These are phyloP conservation scores for Urocynchramus pylzowi DNA, from an alignment of 2,113 vertebrate species.

Conservation along the genomic window DNA sequence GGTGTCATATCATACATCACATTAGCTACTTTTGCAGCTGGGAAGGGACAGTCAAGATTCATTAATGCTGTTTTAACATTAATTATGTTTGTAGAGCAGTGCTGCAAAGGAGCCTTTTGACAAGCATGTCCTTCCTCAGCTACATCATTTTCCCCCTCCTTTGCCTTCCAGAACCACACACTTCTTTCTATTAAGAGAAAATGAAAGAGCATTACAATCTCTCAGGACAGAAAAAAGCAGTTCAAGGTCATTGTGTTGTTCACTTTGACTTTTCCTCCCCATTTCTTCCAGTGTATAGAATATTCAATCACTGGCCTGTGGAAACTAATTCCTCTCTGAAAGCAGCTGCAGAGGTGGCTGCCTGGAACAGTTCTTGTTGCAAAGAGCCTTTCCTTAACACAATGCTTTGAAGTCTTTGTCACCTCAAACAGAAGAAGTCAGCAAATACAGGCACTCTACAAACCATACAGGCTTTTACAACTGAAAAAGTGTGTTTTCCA, in stretches of 20 bases:
- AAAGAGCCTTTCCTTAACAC: background rate
- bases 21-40: background rate
- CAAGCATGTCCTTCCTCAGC: background rate
- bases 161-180: background rate
- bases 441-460: background rate
- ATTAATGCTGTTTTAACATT: background rate
- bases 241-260: background rate
- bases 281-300: background rate
- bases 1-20: background rate
- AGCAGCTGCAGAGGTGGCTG: background rate
- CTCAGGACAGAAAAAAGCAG: background rate
- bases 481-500: background rate
- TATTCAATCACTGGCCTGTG: background rate
- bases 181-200: background rate
- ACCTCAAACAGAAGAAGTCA: background rate
- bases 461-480: background rate
- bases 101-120: background rate
- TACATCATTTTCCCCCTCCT: background rate
- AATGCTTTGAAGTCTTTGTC: background rate
- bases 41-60: background rate
- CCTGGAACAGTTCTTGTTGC: background rate
- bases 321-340: background rate
- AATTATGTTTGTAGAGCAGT: background rate
- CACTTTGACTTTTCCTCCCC: background rate
- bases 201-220: background rate